Base-by-base conservation (phyloP, 2,888 invertebrate species). In the Tiphia femorata region DNA sequence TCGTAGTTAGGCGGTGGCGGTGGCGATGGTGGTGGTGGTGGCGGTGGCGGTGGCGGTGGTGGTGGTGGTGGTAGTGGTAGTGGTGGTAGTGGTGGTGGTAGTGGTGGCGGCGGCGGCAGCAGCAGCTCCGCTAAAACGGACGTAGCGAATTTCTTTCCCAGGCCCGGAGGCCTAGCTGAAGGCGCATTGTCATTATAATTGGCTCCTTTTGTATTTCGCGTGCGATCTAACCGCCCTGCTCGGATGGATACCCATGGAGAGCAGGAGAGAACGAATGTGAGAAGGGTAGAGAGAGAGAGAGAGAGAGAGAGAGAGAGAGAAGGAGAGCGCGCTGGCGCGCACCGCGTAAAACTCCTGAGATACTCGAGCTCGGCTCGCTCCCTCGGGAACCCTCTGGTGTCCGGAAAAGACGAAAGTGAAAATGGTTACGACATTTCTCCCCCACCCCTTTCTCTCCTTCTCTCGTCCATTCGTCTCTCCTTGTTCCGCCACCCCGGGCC, bases 141-240 rank as follows among this genome's bases (percentile, higher is more conserved):
- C 76, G 76, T 67, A 64, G 78, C 73, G 75, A 78, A 78, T 78
- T 78, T 80, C 78, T 77, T 81, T 81, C 80, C 81, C 81, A 77
- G 73, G 77, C 70, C 67, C 37, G 47, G 40, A 49, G 41, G 47
- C 57, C 66, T 70, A 72, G 71, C 72, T 65, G 70, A 67, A 67
- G 65, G 67, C 66, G 73, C 78, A 81, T 82, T 82, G 82, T 82
- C 82, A 82, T 82, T 82, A 74, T 82, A 82, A 82, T 82, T 81
- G 81, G 78, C 77, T 73, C 55, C 76, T 76, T 78, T 80, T 81
- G 78, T 79, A 75, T 76, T 77, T 78, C 74, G 72, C 79, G 72
- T 75, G 78, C 77, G 76, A 79, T 79, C 74, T 72, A 75, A 77
- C 75, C 74, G 72, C 67, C 67, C 68, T 52, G 60, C 51, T 69